A percentile compares a stretch with the other conserved stretches of the same genome.
Evolutionary conservation across 2,797 vertebrate species (phyloP).

Genomic region (Peromyscus aztecus): DNA sequence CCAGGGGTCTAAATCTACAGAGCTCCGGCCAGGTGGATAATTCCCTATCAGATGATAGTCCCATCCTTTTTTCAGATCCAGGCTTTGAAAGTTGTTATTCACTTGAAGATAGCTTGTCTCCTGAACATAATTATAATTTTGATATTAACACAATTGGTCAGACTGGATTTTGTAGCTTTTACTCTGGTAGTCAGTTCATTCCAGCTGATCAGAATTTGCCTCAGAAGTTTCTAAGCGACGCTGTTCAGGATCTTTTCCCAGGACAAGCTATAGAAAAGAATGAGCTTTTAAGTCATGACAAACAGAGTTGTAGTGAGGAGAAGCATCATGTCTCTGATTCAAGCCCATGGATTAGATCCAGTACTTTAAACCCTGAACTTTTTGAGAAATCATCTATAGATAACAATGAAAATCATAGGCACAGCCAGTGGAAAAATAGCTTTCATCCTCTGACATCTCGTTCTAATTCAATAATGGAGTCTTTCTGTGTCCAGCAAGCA

Average conservation of each 20-base stretch:
- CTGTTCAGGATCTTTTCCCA: conserved; percentile 93
- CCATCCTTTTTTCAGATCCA: conserved; percentile 93
- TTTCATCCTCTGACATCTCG: conserved; percentile 87
- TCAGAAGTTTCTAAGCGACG: conserved; percentile 96
- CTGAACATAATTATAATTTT: conserved; percentile 97
- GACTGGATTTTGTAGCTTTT: conserved; percentile 96
- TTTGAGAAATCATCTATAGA: conserved; percentile 91
- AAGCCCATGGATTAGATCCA: conserved; percentile 87
- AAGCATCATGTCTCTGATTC: conserved; percentile 86
- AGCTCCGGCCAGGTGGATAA: conserved; percentile 87
- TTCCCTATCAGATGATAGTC: conserved; percentile 90
- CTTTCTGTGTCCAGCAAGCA: conserved; percentile 86
- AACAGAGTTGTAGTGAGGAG: conserved; percentile 87
- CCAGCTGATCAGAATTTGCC: conserved; percentile 97
- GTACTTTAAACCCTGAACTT: conserved; percentile 92
- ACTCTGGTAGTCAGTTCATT: conserved; percentile 96
- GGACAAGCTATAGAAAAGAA: conserved; percentile 86
- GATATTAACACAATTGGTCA: conserved; percentile 97
- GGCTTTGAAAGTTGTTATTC: conserved; percentile 96
- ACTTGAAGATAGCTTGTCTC: conserved; percentile 97
- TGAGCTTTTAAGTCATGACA: conserved; percentile 87
- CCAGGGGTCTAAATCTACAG: conserved; percentile 89
- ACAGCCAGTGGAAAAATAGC: conserved; percentile 87
- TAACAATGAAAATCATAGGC: conserved; percentile 86
- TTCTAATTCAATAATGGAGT: conserved; percentile 87